Base-by-base conservation (phyloP, 1,140 invertebrate genomes). In the Uloborus diversus region DNA sequence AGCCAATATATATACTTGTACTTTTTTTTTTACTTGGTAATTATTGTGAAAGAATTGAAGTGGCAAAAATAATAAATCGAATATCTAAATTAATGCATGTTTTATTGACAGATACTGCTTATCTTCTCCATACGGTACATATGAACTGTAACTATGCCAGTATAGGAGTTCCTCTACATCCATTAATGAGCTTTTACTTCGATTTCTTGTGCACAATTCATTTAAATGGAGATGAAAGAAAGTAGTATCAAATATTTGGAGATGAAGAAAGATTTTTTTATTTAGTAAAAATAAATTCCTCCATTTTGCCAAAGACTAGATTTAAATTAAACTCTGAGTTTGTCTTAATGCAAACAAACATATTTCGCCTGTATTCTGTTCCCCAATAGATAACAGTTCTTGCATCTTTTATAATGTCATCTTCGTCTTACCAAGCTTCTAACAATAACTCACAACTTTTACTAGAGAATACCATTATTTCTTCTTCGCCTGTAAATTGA, bases 61-160 rank as follows among this genome's bases (percentile, higher is more conserved):
- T n/a, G 13, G 23, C 5, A 20, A 5, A 23, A 2, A 57, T 25
- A 57, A 9, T 1, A 14, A 61, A 30, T 32, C 2, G 13, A 13
- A 5, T 30, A 2, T 61, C 32, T 61, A 32, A 11, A 32, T 27
- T 20, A 61, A 61, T 30, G 32, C 20, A 32, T 61, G 23, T 23
- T 23, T 61, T 13, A 61, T 14, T 30, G 28, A 61, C 32, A 61
- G 11, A 30, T 61, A 61, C 25, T 57, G 13, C 9, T 57, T 23
- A 25, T 57, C 25, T 17, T 57, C 20, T 20, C 11, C 11, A 57
- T 1, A 17, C 27, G 13, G 13, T 25, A 57, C 20, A 9, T 25
- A 57, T 57, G 53, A 17, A 57, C 53, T 57, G 53, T 57, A 57
- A 17, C n/a, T 57, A 17, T 57, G 53, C 53, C 53, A 61, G 59